Evolutionary conservation across 2,888 invertebrate genomes (phyloP).

Genomic region (Hirtodrosophila trivittata): DNA sequence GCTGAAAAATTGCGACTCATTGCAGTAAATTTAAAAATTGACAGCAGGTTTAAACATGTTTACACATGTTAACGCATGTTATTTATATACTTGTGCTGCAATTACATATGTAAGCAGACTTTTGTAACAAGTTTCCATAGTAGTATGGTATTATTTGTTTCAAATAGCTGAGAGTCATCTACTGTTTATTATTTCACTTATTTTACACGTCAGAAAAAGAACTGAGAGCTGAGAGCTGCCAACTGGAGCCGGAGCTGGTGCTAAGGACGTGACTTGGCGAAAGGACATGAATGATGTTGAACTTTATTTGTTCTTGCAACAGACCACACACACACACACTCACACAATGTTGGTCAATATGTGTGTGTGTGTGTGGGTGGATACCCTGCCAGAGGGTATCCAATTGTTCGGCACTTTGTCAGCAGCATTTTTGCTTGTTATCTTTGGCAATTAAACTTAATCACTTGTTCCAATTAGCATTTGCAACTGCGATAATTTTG

Average conservation of each 20-base stretch:
- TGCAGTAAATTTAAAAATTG: no score
- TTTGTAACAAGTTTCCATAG: conserved; percentile 16
- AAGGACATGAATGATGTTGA: conserved; percentile 3
- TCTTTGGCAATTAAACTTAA: conserved; percentile 69
- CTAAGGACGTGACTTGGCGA: conserved; percentile 31
- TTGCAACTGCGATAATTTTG: conserved; percentile 64
- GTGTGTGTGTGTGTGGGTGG: background rate
- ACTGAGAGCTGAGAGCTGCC: background rate
- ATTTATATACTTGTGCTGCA: conserved; percentile 18
- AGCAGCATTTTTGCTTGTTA: conserved; percentile 40
- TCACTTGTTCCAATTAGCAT: conserved; percentile 74
- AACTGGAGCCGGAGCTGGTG: conserved; percentile 4
- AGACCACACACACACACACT: no score
- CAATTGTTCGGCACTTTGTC: conserved; percentile 1
- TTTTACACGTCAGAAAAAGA: conserved; percentile 6
- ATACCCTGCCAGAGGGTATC: conserved; percentile 6
- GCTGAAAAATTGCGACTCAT: no score
- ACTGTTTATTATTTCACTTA: conserved; percentile 22
- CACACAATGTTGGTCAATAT: background rate
- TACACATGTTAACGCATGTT: conserved; percentile 3
- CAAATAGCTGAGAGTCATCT: conserved; percentile 31
- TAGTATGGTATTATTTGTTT: no score
- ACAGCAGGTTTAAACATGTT: background rate
- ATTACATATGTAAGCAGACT: background rate
- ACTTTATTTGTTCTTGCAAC: background rate